Percentiles rank a stretch among this genome's conserved stretches.
These are phyloP conservation scores for Corythoichthys intestinalis DNA, from an alignment of 2,113 vertebrate genomes.

Conservation along the genomic window DNA sequence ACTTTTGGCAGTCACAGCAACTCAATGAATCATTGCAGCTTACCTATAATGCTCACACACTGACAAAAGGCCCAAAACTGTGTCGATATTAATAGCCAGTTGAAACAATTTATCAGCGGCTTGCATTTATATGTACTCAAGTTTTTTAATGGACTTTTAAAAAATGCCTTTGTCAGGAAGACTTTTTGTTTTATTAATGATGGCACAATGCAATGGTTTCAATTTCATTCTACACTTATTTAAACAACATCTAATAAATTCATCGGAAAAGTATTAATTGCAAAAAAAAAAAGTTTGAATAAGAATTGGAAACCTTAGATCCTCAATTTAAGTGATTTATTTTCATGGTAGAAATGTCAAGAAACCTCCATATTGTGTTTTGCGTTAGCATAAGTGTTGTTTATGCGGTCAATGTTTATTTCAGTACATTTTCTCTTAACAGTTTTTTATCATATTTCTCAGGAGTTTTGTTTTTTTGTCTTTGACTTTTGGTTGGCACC, in stretches of 20 bases:
- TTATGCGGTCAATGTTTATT: too few relatives aligned
- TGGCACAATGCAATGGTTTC: neutral
- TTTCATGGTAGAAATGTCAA: too few relatives aligned
- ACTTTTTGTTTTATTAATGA: neutral
- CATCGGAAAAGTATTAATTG: too few relatives aligned
- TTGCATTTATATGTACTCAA: neutral
- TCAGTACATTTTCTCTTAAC: too few relatives aligned
- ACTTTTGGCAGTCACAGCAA: conserved; percentile 14
- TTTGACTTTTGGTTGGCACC: too few relatives aligned
- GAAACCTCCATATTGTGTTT: too few relatives aligned
- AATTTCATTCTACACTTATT: neutral
- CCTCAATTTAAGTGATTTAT: too few relatives aligned
- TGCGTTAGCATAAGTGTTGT: too few relatives aligned
- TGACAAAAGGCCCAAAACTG: conserved; percentile 4
- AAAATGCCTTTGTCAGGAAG: neutral
- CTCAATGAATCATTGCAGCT: conserved; percentile 34
- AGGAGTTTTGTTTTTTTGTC: too few relatives aligned
- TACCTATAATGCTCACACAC: conserved; percentile 6
- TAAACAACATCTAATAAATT: neutral
- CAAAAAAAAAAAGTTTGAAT: too few relatives aligned
- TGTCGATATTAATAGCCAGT: neutral
- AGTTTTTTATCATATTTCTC: too few relatives aligned
- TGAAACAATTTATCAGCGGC: neutral
- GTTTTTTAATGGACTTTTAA: neutral
- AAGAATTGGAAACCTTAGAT: too few relatives aligned